Percentiles rank a stretch among this genome's conserved stretches.
phyloP scores from a whole-genome alignment of 1,140 invertebrate species.

The Zaprionus lachaisei region DNA sequence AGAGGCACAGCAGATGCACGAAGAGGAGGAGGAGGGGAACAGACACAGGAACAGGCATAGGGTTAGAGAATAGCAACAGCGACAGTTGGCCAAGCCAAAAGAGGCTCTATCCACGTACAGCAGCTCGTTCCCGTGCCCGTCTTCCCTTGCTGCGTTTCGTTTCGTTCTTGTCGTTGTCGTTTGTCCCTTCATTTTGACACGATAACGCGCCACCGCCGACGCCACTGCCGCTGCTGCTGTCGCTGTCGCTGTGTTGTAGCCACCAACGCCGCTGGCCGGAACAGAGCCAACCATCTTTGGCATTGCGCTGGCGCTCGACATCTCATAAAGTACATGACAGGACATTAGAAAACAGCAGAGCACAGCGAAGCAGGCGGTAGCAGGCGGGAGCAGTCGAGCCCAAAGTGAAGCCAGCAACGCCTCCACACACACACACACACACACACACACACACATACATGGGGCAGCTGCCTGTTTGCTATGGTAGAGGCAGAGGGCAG shows the following conservation, averaged over 20 bases:
- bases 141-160: slow-evolving; percentile 52
- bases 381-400: slow-evolving; percentile 22
- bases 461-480: neutral
- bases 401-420: slow-evolving; percentile 55
- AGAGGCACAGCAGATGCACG: slow-evolving; percentile 20
- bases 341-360: slow-evolving; percentile 79
- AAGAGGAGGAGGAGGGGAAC: neutral
- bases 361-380: neutral
- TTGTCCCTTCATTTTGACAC: slow-evolving; percentile 82
- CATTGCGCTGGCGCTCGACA: slow-evolving; percentile 80
- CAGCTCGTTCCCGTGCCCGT: neutral
- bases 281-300: slow-evolving; percentile 71
- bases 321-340: slow-evolving; percentile 84
- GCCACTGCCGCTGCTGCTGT: slow-evolving; percentile 27
- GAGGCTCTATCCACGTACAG: slow-evolving; percentile 24
- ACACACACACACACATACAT: slow-evolving; percentile 24
- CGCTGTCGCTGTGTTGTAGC: slow-evolving; percentile 1
- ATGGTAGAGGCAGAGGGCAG: neutral
- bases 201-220: slow-evolving; percentile 70
- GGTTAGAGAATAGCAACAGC: slow-evolving; percentile 15
- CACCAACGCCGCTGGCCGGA: slow-evolving; percentile 36
- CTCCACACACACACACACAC: slow-evolving; percentile 47
- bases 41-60: neutral
- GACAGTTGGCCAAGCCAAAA: slow-evolving; percentile 50
- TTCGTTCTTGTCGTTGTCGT: slow-evolving; percentile 79